Percentiles rank a stretch among this genome's conserved stretches.
phyloP scores from a whole-genome alignment of 2,113 vertebrate genomes.

The Oxyura jamaicensis region DNA sequence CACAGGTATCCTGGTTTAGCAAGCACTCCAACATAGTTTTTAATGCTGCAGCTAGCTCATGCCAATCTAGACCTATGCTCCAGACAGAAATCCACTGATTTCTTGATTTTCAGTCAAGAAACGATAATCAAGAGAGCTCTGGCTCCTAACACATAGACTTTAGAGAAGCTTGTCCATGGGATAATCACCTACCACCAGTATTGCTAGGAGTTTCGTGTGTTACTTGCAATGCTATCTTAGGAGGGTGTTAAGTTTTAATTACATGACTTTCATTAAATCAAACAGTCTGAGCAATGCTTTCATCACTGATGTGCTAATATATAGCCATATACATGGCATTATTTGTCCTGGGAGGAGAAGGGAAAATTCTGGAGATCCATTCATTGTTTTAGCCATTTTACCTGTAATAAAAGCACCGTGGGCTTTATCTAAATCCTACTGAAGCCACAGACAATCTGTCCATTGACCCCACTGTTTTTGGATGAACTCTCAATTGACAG shows the following conservation, averaged over 20 bases:
- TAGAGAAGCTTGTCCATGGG: not conserved
- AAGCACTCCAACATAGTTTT: accelerated
- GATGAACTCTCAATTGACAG: not conserved
- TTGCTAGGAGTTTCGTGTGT: not conserved
- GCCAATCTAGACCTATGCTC: not conserved
- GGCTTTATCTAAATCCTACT: not conserved
- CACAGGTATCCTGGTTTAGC: not conserved
- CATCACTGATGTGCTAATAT: accelerated
- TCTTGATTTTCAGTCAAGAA: not conserved
- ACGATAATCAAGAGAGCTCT: not conserved
- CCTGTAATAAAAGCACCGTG: accelerated
- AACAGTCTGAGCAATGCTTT: not conserved
- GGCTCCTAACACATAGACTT: not conserved
- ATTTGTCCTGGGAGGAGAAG: not conserved
- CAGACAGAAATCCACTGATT: not conserved
- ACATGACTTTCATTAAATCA: not conserved
- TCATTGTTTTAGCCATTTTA: not conserved
- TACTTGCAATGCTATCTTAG: not conserved
- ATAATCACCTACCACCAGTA: not conserved
- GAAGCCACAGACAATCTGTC: not conserved
- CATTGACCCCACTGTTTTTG: not conserved
- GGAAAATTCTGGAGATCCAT: not conserved
- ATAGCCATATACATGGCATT: not conserved
- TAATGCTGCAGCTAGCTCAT: not conserved
- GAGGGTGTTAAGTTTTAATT: not conserved